Evolutionary conservation across 2,888 invertebrate species (phyloP), one percentile per base, ranked within the genome.

Genomic region (Junonia oenone): DNA sequence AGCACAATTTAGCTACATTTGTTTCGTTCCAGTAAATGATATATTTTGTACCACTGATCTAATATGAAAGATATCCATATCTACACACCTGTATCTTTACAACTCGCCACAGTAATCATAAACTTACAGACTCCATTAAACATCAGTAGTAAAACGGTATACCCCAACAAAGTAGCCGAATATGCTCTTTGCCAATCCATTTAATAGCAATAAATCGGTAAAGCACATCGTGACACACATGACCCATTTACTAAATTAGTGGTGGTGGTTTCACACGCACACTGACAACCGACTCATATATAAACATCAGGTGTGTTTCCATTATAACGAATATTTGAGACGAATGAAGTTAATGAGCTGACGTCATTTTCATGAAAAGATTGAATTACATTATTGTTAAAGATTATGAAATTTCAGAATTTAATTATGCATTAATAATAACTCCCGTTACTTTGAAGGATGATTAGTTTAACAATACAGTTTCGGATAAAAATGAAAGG

Each of bases 131-230:
- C 33, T 47, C 31, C 31, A 46, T 31, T 17, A 6, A n/a, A 46
- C 8, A 43, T 4, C 1, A 3, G 11, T 15, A 38, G 22, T 49
- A 35, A 53, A 43, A 43, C 43, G 22, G 19, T 13, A 22, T 45
- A 35, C 2, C 8, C 17, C 26, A 22, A 40, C 47, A 40, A 40
- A 15, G 15, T 33, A 26, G 14, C 13, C 3, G 19, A 17, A 4
- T 13, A 43, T 26, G 13, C 43, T 26, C 8, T 26, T 11, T 35
- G 17, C 49, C 31, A 43, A 55, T 55, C 48, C 43, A 49, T 55
- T 45, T 55, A 55, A 49, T 35, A 49, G 22, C 54, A 55, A 55
- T 55, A 55, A 55, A 55, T 55, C 49, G 54, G 54, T 45, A 29
- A 40, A 50, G 40, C 14, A 40, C 38, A 31, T 27, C 46, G 22